Base-by-base conservation (phyloP, 2,888 invertebrate species). In the Heteropelma amictum region DNA sequence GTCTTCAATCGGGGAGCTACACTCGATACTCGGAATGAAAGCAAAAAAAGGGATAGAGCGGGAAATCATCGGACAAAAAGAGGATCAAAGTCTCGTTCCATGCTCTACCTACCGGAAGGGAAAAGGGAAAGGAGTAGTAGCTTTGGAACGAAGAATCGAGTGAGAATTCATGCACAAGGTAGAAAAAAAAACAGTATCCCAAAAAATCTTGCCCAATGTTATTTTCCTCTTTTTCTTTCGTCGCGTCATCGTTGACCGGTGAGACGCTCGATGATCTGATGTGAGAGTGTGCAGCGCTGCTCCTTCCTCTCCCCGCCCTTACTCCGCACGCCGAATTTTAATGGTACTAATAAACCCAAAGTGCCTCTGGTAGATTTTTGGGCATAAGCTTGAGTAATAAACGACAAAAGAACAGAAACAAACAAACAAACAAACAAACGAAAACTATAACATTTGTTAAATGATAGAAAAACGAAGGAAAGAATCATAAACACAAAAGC, bases 361-460 rank as follows among this genome's bases (percentile, higher is more conserved):
- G 88, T 88, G 88, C 88, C 88, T 88, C 88, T 87, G 88, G 87
- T 89, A 88, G 88, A 88, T 88, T 87, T 88, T 88, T 88, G 88
- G 88, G 88, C 88, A 88, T 88, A 87, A 88, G 87, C 87, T 88
- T 88, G 87, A 86, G 83, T 86, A 87, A 87, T 85, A 84, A 84
- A 85, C 83, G 83, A 85, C 84, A 82, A 78, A 79, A 82, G 73
- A 77, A 68, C 75, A 72, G 64, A 77, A 76, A 76, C 68, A 68
- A 70, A 71, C 23, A 72, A 23, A 51, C 14, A 54, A 51, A 70
- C 42, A 53, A 38, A 68, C 68, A 73, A 68, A 58, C 63, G 65
- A 67, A 72, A 72, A 65, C 70, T 72, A 78, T 77, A 30, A 65
- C 67, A 68, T 60, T 65, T 51, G 53, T 49, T 60, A 58, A 60